phyloP scores from a whole-genome alignment of 2,797 vertebrate genomes.

The Loris lydekkerianus region DNA sequence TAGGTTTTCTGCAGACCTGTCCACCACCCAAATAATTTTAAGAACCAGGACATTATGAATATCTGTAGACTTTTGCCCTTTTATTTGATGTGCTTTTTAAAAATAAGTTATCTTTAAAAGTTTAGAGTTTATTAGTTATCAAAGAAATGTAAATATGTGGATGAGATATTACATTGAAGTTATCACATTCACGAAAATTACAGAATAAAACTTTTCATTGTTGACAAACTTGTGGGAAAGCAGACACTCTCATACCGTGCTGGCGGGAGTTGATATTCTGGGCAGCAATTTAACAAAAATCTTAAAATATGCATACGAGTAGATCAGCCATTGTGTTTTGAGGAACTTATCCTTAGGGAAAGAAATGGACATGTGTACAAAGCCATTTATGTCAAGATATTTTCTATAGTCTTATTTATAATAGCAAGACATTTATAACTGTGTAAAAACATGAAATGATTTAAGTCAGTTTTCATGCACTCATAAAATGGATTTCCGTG shows the following conservation, averaged over 20 bases:
- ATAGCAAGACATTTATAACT: constrained; percentile 28
- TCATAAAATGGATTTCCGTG: constrained; percentile 51
- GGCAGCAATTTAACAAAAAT: constrained; percentile 41
- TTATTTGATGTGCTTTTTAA: not conserved
- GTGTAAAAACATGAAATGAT: not conserved
- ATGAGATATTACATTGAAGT: not conserved
- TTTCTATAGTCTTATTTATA: constrained; percentile 44
- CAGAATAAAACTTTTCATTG: not conserved
- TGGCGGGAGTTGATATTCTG: not conserved
- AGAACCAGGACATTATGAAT: not conserved
- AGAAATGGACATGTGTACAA: not conserved
- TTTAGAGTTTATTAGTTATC: constrained; percentile 45
- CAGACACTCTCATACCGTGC: not conserved
- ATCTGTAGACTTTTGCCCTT: not conserved
- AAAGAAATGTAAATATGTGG: not conserved
- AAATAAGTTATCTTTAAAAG: not conserved
- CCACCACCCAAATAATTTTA: not conserved
- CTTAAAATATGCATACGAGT: constrained; percentile 1
- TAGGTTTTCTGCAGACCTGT: not conserved
- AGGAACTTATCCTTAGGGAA: constrained; percentile 49
- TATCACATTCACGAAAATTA: not conserved
- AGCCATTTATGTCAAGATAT: constrained; percentile 24
- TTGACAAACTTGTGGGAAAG: constrained; percentile 15
- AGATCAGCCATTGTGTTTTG: constrained; percentile 24
- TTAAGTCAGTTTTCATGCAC: not conserved